Base-by-base conservation (phyloP, 2,888 invertebrate genomes). In the Pterobdella sp. region DNA sequence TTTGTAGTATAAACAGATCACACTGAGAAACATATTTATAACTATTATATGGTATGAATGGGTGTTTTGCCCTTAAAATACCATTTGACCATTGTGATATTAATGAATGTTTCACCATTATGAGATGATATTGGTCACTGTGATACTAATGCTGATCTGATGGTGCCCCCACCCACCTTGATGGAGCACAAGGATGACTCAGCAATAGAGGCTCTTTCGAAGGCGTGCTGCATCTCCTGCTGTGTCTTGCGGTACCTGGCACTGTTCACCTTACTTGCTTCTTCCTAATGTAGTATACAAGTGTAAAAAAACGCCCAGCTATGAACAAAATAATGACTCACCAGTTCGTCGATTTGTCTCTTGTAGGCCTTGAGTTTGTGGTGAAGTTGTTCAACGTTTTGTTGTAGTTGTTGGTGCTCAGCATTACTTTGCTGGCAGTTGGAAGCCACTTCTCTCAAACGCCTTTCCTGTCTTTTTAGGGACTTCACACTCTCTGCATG, bases 311-410 rank as follows among this genome's bases (percentile, higher is more conserved):
- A n/a, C n/a, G n/a, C n/a, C n/a, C n/a, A n/a, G n/a, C n/a, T n/a
- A n/a, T n/a, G n/a, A n/a, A n/a, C n/a, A n/a, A n/a, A n/a, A n/a
- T n/a, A n/a, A n/a, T n/a, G n/a, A n/a, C n/a, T 84, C 81, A 87
- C 87, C 79, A 97, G 96, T 86, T 98, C 97, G 84, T 98, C 97
- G 84, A 97, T 95, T 89, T 98, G 97, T 88, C 96, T 92, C 91
- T 97, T 98, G 92, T 97, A 98, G 82, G 94, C 94, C 90, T 97
- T 97, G 89, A 98, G 94, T 91, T 98, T 98, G 87, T 94, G 93
- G 77, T 85, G 84, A 82, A 98, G 90, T 88, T 97, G 97, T 88
- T 98, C 98, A 81, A 96, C 95, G 84, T 97, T 89, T 87, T 97
- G 97, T 86, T 96, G 95, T 91, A 98, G 93, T 84, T 96, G 93